Percentiles rank a stretch among this genome's conserved stretches.
These are phyloP conservation scores for Eriocheir sinensis DNA, from an alignment of 1,140 invertebrate species.

Conservation along the genomic window DNA sequence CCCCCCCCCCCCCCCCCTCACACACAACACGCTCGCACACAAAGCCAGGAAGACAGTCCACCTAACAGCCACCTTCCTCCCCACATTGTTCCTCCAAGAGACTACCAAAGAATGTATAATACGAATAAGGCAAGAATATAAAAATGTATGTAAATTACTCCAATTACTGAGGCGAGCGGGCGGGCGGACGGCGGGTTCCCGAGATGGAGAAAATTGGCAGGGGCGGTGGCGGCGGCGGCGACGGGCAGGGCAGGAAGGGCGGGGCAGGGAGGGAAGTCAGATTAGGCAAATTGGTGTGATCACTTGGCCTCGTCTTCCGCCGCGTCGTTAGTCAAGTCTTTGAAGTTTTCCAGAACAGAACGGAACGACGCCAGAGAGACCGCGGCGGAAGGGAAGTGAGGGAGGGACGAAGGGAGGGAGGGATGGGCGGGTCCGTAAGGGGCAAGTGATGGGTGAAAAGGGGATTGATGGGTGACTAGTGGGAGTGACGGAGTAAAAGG, in stretches of 20 bases:
- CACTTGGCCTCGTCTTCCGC: slow-evolving; percentile 62
- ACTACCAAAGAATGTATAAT: neutral
- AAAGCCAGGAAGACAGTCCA: neutral
- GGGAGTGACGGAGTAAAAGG: too few species aligned
- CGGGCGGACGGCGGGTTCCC: neutral
- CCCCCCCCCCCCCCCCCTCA: too few species aligned
- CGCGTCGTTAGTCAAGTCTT: slow-evolving; percentile 51
- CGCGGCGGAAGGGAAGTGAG: neutral
- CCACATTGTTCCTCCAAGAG: neutral
- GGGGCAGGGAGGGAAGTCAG: slow-evolving; percentile 3
- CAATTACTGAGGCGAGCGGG: slow-evolving; percentile 35
- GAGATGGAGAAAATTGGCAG: slow-evolving; percentile 43
- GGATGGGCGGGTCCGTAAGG: too few species aligned
- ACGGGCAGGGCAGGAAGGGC: neutral
- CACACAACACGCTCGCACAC: too few species aligned
- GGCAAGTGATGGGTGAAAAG: too few species aligned
- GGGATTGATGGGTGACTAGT: too few species aligned
- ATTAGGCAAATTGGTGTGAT: slow-evolving; percentile 69
- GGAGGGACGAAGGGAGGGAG: neutral
- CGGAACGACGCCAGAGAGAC: neutral
- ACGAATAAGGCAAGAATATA: slow-evolving; percentile 33
- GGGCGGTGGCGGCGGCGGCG: neutral
- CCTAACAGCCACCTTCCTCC: neutral
- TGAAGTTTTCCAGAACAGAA: slow-evolving; percentile 50
- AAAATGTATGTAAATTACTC: slow-evolving; percentile 62